These are phyloP conservation scores for Anoplopoma fimbria DNA, from an alignment of 2,113 vertebrate genomes.

Conservation along the genomic window DNA sequence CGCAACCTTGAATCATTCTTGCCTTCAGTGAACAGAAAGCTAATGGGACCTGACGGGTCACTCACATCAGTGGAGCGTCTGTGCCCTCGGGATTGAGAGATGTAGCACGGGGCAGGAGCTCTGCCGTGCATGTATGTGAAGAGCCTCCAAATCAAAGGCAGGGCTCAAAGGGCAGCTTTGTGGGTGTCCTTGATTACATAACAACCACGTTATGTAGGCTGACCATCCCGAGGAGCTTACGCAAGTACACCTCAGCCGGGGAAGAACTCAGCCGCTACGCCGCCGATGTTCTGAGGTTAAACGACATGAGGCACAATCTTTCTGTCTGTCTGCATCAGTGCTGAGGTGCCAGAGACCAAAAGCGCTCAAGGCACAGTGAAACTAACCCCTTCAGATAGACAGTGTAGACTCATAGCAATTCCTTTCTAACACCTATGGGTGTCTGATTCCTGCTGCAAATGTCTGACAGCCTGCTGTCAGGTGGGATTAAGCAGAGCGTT, in stretches of 20 bases:
- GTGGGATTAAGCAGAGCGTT: conserved; percentile 55
- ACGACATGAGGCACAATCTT: conserved; percentile 26
- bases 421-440: conserved; percentile 58
- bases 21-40: conserved; percentile 55
- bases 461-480: conserved; percentile 70
- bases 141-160: conserved; percentile 64
- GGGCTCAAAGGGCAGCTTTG: conserved; percentile 52
- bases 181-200: conserved; percentile 57
- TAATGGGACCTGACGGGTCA: conserved; percentile 73
- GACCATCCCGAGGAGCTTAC: conserved; percentile 33
- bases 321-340: conserved; percentile 48
- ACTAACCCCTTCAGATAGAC: conserved; percentile 49
- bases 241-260: neutral
- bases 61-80: conserved; percentile 51
- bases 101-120: conserved; percentile 24
- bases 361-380: conserved; percentile 22
- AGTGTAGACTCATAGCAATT: conserved; percentile 42
- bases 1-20: conserved; percentile 64
- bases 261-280: neutral
- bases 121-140: conserved; percentile 28
- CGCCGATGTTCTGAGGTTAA: conserved; percentile 31
- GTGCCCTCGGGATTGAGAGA: conserved; percentile 49
- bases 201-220: conserved; percentile 41
- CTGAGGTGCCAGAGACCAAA: conserved; percentile 49
- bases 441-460: conserved; percentile 60